phyloP scores from a whole-genome alignment of 2,113 vertebrate genomes.

The Pundamilia nyererei region DNA sequence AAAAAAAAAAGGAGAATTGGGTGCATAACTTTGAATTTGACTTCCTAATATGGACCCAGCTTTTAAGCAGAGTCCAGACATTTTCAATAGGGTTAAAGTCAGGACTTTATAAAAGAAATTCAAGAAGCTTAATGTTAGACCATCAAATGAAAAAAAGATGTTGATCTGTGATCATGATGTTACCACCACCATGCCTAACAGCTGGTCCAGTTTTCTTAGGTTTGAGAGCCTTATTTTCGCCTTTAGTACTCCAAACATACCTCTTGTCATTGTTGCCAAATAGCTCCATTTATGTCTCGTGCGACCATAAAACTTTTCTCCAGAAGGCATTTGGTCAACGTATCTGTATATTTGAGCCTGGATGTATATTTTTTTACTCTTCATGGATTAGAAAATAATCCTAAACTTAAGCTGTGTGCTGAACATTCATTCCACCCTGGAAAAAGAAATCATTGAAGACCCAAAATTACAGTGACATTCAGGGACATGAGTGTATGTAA shows the following conservation, averaged over 20 bases:
- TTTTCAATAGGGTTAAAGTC: not conserved
- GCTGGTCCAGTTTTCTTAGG: not conserved
- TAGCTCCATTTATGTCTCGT: not conserved
- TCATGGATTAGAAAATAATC: not conserved
- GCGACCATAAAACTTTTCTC: not conserved
- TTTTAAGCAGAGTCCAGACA: not conserved
- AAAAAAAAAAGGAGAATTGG: not conserved
- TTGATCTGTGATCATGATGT: not conserved
- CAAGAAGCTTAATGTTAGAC: not conserved
- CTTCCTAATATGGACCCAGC: not conserved
- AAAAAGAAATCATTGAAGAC: not conserved
- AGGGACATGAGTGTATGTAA: not conserved
- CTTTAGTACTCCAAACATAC: not conserved
- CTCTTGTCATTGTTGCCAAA: not conserved
- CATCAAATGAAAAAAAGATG: not conserved
- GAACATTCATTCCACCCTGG: not conserved
- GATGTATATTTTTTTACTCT: not conserved
- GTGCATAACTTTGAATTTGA: not conserved
- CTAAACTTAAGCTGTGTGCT: not conserved
- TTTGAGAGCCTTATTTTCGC: not conserved
- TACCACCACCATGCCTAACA: not conserved
- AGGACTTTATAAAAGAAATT: not conserved
- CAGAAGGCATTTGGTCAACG: not conserved
- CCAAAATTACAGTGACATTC: not conserved
- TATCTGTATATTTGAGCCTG: not conserved